Base-by-base conservation (phyloP, 2,888 invertebrate species). In the Torymus texanus region DNA sequence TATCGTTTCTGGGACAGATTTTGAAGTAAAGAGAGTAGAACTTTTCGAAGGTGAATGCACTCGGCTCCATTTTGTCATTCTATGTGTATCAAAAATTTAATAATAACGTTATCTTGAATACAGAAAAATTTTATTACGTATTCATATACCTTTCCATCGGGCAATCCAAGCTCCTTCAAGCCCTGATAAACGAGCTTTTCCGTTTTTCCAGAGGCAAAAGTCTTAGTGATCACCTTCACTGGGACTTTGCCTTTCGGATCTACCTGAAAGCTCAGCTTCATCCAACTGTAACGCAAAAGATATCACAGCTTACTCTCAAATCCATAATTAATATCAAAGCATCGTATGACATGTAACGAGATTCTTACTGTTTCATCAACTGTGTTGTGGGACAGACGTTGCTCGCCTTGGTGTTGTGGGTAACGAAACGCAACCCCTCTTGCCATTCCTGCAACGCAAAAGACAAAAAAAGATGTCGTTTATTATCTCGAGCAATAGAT, bases 301-400 rank as follows among this genome's bases (percentile, higher is more conserved):
- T 4, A 13, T 68, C 0, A 56, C 2, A 50, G 55, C 1, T 21
- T 80, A 24, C 29, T 41, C 2, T 41, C 2, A 10, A 5, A 18
- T 14, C n/a, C 18, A 13, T 11, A 13, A 11, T 58, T 21, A 21
- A 41, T 11, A 41, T 16, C 5, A 18, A 13, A 16, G 56, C 11
- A 72, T 50, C 2, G 13, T 16, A 11, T 10, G 50, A 51, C 21
- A 10, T 18, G 12, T 21, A 55, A 58, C 16, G 56, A 55, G n/a
- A 56, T 63, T 61, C 77, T 0, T 94, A 99, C 99, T 99, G 99
- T 93, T 99, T 99, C 95, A 97, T 97, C 82, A 99, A 93, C 91
- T 95, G 97, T 78, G 96, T 98, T 90, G 95, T 94, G 41, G 97
- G 97, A 91, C 99, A 99, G 84, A 97, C 96, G 92, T 99, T 99